These are phyloP conservation scores for Gallinago jamesoni DNA, from an alignment of 2,113 vertebrate genomes.

Conservation along the genomic window DNA sequence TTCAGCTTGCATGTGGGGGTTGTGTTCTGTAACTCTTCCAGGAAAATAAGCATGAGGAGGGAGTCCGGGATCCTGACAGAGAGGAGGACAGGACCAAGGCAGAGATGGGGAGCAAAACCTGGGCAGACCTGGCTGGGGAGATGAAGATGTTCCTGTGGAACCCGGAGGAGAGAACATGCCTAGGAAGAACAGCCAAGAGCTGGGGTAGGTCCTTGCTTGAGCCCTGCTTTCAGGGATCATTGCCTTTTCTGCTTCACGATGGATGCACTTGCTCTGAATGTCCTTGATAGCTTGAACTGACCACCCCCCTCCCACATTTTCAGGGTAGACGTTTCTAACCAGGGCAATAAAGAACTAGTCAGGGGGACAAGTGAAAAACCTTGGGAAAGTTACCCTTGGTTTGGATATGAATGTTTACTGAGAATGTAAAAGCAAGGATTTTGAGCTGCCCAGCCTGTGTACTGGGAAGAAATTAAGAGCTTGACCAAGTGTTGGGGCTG, in stretches of 20 bases:
- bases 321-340: background rate
- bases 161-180: slow-evolving; percentile 89
- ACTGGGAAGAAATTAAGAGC: background rate
- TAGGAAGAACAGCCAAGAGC: slow-evolving; percentile 92
- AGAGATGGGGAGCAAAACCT: slow-evolving; percentile 70
- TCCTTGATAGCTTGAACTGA: background rate
- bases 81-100: background rate
- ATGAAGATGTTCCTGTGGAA: slow-evolving; percentile 92
- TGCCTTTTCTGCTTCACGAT: slow-evolving; percentile 20
- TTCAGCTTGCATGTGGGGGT: slow-evolving; percentile 23
- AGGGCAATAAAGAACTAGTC: background rate
- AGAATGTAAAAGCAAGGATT: background rate
- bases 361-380: background rate
- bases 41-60: slow-evolving; percentile 82
- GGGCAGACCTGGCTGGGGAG: slow-evolving; percentile 82
- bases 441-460: rapidly evolving
- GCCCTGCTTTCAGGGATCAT: background rate
- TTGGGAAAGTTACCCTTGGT: background rate
- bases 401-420: background rate
- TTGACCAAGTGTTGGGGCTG: rapidly evolving
- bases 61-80: slow-evolving; percentile 81
- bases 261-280: background rate
- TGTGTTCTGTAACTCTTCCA: slow-evolving; percentile 80
- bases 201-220: slow-evolving; percentile 87
- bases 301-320: background rate